Evolutionary conservation across 2,113 vertebrate species (phyloP).

Genomic region (Tachysurus vachellii): DNA sequence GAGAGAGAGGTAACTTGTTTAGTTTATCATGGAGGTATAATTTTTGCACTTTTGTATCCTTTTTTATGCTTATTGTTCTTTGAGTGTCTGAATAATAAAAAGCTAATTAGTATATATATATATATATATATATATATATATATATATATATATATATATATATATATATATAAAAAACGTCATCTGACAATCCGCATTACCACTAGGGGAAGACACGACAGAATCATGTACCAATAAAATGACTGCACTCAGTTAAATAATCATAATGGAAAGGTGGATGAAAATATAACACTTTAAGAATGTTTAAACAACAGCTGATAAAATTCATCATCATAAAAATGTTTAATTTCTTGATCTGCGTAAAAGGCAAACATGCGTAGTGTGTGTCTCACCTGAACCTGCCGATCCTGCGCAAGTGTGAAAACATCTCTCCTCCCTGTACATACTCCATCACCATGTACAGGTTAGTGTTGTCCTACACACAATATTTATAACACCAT

Average conservation of each 20-base stretch:
- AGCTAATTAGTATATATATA: too few relatives aligned
- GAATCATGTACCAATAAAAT: not conserved
- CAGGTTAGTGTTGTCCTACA: conserved; percentile 87
- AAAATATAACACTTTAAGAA: not conserved
- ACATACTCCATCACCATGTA: conserved; percentile 97
- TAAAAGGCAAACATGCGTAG: not conserved
- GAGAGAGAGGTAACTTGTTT: not conserved
- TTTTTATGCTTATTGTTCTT: not conserved
- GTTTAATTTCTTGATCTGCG: not conserved
- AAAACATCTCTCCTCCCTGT: conserved; percentile 91
- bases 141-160: too few relatives aligned
- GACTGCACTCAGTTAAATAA: not conserved
- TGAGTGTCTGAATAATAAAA: not conserved
- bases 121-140: too few relatives aligned
- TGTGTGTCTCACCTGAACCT: conserved; percentile 79
- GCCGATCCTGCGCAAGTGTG: conserved; percentile 87
- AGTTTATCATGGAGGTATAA: not conserved
- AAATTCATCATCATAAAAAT: not conserved
- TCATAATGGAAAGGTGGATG: not conserved
- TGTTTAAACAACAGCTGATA: not conserved
- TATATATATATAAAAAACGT: too few relatives aligned
- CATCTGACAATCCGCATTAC: not conserved
- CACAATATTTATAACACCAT: not conserved
- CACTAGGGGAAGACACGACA: not conserved
- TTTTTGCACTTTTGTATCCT: not conserved